These are phyloP conservation scores for Onychostruthus taczanowskii DNA, from an alignment of 2,113 vertebrate species.

Conservation along the genomic window DNA sequence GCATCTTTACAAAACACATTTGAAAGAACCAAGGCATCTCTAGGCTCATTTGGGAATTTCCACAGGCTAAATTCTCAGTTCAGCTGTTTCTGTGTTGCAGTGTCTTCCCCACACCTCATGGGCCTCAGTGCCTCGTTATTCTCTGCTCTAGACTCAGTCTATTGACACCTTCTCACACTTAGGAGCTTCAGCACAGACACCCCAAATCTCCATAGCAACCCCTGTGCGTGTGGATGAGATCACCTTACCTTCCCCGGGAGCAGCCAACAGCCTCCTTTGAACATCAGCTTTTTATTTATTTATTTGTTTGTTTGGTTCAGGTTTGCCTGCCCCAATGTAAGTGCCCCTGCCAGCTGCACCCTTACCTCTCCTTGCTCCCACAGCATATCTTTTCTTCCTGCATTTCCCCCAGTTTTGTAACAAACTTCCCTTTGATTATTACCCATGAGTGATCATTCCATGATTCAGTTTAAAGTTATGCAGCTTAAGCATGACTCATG, in stretches of 20 bases:
- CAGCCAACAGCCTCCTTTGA: background rate
- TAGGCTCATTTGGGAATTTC: background rate
- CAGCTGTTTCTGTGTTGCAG: background rate
- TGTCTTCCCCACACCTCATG: background rate
- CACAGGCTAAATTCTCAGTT: background rate
- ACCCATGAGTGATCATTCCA: background rate
- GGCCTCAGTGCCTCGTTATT: background rate
- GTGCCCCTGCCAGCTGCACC: background rate
- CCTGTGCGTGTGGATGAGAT: conserved; percentile 35
- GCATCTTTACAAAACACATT: background rate
- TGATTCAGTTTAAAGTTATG: background rate
- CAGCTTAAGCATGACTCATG: background rate
- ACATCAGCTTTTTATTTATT: background rate
- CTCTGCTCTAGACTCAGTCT: conserved; percentile 8
- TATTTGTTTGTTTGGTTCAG: background rate
- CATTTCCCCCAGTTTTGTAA: background rate
- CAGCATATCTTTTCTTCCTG: background rate
- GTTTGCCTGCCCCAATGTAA: background rate
- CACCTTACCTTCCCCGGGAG: conserved; percentile 3
- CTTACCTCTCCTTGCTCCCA: background rate
- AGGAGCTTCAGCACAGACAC: conserved; percentile 44
- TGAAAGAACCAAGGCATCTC: background rate
- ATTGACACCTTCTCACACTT: conserved; percentile 54
- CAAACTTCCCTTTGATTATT: background rate
- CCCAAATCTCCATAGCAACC: conserved; percentile 71